Evolutionary conservation across 2,888 invertebrate genomes (phyloP).

Genomic region (Idaea straminata): DNA sequence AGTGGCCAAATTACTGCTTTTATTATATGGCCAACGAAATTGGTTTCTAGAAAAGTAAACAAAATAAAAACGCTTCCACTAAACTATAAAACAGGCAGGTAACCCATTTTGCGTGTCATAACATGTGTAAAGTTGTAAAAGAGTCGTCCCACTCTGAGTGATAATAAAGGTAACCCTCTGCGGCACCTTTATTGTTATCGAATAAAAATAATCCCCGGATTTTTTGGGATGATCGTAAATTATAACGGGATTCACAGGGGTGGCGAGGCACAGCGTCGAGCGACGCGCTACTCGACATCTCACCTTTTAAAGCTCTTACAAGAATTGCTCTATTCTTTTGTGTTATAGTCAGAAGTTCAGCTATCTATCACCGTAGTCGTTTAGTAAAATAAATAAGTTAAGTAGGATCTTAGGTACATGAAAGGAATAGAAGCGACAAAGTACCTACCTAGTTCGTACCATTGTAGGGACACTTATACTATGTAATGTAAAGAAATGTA

Average conservation of each 20-base stretch:
- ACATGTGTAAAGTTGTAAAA: slow-evolving; percentile 75
- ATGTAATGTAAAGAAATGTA: not conserved
- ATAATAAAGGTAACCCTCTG: slow-evolving; percentile 78
- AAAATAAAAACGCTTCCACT: slow-evolving; percentile 33
- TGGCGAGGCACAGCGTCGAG: slow-evolving; percentile 42
- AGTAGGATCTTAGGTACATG: not conserved
- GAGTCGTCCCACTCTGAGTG: slow-evolving; percentile 69
- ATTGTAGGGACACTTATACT: no score
- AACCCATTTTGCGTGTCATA: slow-evolving; percentile 45
- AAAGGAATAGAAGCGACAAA: no score
- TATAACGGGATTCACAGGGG: slow-evolving; percentile 70
- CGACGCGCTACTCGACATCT: slow-evolving; percentile 25
- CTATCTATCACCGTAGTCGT: not conserved
- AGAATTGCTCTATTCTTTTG: slow-evolving; percentile 1
- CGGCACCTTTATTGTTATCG: slow-evolving; percentile 78
- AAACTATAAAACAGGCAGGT: slow-evolving; percentile 39
- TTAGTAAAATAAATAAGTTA: not conserved
- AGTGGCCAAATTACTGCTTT: not conserved
- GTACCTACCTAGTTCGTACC: not conserved
- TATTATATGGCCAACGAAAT: not conserved
- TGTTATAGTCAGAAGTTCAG: not conserved
- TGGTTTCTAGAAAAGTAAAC: slow-evolving; percentile 14
- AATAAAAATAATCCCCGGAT: slow-evolving; percentile 79
- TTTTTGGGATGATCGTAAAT: slow-evolving; percentile 79
- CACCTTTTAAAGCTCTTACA: slow-evolving; percentile 11